Base-by-base conservation (phyloP, 2,113 vertebrate genomes). In the Pseudopipra pipra region DNA sequence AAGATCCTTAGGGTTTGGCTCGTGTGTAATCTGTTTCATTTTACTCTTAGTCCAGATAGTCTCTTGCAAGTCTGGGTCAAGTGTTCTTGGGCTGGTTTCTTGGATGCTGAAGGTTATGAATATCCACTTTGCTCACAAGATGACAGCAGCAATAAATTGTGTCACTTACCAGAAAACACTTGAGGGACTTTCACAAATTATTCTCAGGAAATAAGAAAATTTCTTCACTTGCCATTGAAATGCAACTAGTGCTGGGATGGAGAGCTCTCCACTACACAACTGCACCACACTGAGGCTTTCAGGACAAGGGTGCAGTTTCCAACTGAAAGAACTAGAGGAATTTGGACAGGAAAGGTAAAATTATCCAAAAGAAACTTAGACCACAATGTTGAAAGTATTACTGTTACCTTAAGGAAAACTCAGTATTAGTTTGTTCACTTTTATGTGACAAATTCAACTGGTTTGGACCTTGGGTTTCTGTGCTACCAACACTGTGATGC, bases 241-340 rank as follows among this genome's bases (percentile, higher is more conserved):
- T 41, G 56, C 68, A 77, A 3, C 33, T 39, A n/a, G 35, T 35
- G 28, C 56, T 78, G 58, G 23, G 31, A 28, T 2, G 6, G 47
- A 72, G 23, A 55, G 51, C 68, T 58, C 1, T 2, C 0, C 11
- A 8, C 25, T 3, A 18, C 0, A 2, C 37, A 80, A n/a, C 66
- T 41, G 18, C 27, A 58, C 13, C 43, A 24, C 23, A 8, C 10
- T 3, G 2, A 33, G 37, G 35, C 35, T 89, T 51, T 14, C 37
- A 24, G 61, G 31, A 66, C 28, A 75, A 63, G 17, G 39, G 25
- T 47, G 16, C 0, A 5, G n/a, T 30, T 62, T n/a, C 35, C 74
- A 87, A 27, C 49, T 51, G 62, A 39, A 85, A 28, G 31, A 73
- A 6, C 31, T 43, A 82, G 35, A 82, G 39, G 67, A 61, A 61